A percentile compares a stretch with the other conserved stretches of the same genome.
Evolutionary conservation across 2,888 invertebrate genomes (phyloP).

Genomic region (Brachyopa scutellaris): DNA sequence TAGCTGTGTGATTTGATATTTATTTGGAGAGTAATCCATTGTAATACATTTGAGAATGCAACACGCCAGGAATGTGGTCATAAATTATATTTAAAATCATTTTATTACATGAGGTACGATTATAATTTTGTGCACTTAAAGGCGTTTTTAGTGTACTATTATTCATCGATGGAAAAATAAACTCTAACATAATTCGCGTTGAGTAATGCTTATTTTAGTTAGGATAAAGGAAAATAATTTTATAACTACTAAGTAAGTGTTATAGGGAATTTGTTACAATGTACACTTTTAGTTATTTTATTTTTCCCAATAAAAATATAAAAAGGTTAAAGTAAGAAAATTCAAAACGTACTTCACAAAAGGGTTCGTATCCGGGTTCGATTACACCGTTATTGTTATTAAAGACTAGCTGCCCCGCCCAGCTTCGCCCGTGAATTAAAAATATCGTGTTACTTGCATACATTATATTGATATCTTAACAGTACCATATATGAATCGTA

Average conservation of each 20-base stretch:
- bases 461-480: too few species aligned
- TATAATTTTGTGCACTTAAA: not conserved
- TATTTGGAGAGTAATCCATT: slow-evolving; percentile 32
- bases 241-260: not conserved
- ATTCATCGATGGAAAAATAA: slow-evolving; percentile 29
- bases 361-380: too few species aligned
- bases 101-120: slow-evolving; percentile 6
- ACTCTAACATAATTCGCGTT: slow-evolving; percentile 1
- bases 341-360: too few species aligned
- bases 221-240: not conserved
- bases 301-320: too few species aligned
- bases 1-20: slow-evolving; percentile 16
- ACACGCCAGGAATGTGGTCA: slow-evolving; percentile 14
- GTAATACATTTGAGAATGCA: slow-evolving; percentile 7
- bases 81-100: slow-evolving; percentile 17
- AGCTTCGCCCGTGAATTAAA: too few species aligned
- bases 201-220: slow-evolving; percentile 21
- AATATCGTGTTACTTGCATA: too few species aligned
- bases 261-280: not conserved
- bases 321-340: too few species aligned
- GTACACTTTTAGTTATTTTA: too few species aligned
- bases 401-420: too few species aligned
- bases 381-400: too few species aligned
- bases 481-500: too few species aligned
- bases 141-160: not conserved